These are phyloP conservation scores for Parapristionchus giblindavisi DNA, from an alignment of 2,888 invertebrate species.

Conservation along the genomic window DNA sequence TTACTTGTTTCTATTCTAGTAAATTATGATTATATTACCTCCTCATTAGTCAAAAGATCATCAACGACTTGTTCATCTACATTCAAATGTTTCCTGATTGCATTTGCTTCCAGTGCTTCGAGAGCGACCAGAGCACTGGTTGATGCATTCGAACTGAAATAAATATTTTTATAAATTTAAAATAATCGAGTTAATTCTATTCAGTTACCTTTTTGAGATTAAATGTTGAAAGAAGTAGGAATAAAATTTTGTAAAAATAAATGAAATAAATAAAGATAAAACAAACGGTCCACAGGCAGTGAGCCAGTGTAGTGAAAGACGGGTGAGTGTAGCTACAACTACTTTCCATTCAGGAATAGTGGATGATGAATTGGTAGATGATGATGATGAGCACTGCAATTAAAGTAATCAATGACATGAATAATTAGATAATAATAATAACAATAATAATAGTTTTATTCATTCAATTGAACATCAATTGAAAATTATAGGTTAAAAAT, in stretches of 20 bases:
- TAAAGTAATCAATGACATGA: background rate
- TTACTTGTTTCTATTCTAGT: background rate
- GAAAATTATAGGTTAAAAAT: no score
- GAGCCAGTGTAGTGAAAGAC: constrained; percentile 35
- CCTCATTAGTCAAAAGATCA: background rate
- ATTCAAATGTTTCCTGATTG: background rate
- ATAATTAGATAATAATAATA: background rate
- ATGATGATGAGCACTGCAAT: background rate
- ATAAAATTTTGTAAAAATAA: background rate
- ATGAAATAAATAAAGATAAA: background rate
- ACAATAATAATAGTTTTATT: background rate
- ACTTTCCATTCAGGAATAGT: constrained; percentile 24
- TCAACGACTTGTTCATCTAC: constrained; percentile 12
- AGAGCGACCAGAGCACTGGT: constrained; percentile 32
- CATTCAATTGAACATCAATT: no score
- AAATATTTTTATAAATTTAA: background rate
- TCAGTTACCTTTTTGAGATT: background rate
- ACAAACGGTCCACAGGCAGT: constrained; percentile 17
- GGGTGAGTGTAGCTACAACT: constrained; percentile 7
- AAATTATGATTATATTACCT: constrained; percentile 4
- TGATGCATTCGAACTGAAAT: constrained; percentile 1
- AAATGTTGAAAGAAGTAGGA: background rate
- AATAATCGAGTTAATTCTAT: background rate
- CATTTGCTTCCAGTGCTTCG: constrained; percentile 35
- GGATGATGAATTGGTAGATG: background rate